Percentiles rank a stretch among this genome's conserved stretches.
phyloP scores from a whole-genome alignment of 2,113 vertebrate species.

The Hippotragus niger region DNA sequence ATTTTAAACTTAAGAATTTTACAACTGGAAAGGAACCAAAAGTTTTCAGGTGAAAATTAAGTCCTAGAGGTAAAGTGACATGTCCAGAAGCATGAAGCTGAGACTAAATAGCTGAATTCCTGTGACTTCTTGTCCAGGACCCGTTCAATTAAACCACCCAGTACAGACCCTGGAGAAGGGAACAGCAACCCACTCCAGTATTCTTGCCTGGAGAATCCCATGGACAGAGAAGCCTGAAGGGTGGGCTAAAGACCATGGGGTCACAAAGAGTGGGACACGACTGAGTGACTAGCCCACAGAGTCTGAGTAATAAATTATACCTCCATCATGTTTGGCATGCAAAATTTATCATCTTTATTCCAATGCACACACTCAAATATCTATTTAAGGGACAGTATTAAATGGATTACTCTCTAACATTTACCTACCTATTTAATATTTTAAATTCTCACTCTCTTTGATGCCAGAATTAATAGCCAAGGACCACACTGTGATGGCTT shows the following conservation, averaged over 20 bases:
- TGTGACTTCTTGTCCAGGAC: background rate
- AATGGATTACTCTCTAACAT: background rate
- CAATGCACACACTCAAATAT: background rate
- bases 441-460: background rate
- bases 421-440: background rate
- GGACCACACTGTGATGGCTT: background rate
- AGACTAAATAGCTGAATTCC: background rate
- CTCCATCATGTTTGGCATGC: background rate
- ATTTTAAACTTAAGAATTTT: background rate
- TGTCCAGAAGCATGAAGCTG: background rate
- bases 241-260: background rate
- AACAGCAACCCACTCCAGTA: background rate
- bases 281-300: background rate
- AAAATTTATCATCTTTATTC: background rate
- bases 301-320: background rate
- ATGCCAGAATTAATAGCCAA: background rate
- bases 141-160: background rate
- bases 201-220: background rate
- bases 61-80: background rate
- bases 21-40: background rate
- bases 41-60: constrained; percentile 3
- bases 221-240: background rate
- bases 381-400: background rate
- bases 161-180: background rate
- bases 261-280: background rate